Base-by-base conservation (phyloP, 2,888 invertebrate species). In the Pristionchus japonicus region DNA sequence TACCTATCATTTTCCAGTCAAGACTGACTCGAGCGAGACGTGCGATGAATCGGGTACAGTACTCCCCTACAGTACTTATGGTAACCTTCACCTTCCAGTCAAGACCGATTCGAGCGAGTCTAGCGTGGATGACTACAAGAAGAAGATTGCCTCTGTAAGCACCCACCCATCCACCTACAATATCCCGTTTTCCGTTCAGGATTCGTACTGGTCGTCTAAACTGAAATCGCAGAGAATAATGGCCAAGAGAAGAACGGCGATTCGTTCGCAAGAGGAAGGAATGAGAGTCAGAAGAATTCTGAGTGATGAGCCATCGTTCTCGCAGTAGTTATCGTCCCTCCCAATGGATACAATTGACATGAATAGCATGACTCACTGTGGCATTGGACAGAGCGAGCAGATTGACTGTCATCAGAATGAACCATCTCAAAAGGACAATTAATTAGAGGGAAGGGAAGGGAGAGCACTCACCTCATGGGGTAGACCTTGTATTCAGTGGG, bases 381-480 rank as follows among this genome's bases (percentile, higher is more conserved):
- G 93, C 93, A 89, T 93, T 93, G 23, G 92, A 92, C 20, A 93
- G 89, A 34, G 93, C 93, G 27, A 93, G 89, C 11, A 93, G 89
- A 86, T 93, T 92, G 47, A 92, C 92, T 11, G 91, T 90, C 17
- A 91, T 87, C 27, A 93, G 90, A 37, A 93, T 90, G 40, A 92
- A 89, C 93, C 93, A 93, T 86, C 93, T 86, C n/a, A 74, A 74
- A 27, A 64, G n/a, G 40, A 57, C n/a, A 13, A 34, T 52, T 1
- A 20, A 17, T 70, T n/a, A n/a, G 70, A 34, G 70, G 37, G 31
- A 17, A 34, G 67, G 31, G 67, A 70, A 20, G 70, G 37, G 70
- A 70, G 64, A 64, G 13, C 23, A 34, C 80, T 43, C 27, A 82
- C 80, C 80, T 43, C 49, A 34, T 31, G 13, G 80, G 80, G 37